These are phyloP conservation scores for Semotilus atromaculatus DNA, from an alignment of 2,797 vertebrate genomes.

Conservation along the genomic window DNA sequence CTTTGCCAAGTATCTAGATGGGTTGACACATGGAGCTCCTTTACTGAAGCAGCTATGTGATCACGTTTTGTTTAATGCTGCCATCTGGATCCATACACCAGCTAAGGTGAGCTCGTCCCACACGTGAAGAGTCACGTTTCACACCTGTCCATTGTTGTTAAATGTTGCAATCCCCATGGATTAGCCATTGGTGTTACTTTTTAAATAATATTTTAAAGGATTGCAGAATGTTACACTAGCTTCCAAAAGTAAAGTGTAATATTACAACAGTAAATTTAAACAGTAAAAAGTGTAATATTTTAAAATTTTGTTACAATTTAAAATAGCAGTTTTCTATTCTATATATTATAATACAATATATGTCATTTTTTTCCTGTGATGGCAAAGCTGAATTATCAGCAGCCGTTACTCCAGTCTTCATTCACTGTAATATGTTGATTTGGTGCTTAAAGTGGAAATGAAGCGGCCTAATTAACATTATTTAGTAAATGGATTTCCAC, in stretches of 20 bases:
- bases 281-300: background rate
- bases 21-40: conserved; percentile 93
- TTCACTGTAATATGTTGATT: background rate
- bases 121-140: no score
- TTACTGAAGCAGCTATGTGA: conserved; percentile 95
- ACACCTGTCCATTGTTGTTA: background rate
- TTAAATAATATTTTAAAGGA: background rate
- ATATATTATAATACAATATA: background rate
- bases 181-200: background rate
- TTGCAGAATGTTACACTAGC: background rate
- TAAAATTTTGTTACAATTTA: background rate
- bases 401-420: background rate
- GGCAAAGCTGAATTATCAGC: background rate
- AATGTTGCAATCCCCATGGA: background rate
- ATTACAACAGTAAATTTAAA: no score
- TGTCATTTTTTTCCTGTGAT: no score
- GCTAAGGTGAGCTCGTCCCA: conserved; percentile 85
- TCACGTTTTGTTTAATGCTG: conserved; percentile 91
- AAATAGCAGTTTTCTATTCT: background rate
- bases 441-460: background rate
- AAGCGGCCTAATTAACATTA: background rate
- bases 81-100: conserved; percentile 98
- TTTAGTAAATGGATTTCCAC: background rate
- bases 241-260: no score
- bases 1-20: conserved; percentile 96